Percentiles rank a stretch among this genome's conserved stretches.
Evolutionary conservation across 2,113 vertebrate genomes (phyloP).

Genomic region (Catharus bicknelli): DNA sequence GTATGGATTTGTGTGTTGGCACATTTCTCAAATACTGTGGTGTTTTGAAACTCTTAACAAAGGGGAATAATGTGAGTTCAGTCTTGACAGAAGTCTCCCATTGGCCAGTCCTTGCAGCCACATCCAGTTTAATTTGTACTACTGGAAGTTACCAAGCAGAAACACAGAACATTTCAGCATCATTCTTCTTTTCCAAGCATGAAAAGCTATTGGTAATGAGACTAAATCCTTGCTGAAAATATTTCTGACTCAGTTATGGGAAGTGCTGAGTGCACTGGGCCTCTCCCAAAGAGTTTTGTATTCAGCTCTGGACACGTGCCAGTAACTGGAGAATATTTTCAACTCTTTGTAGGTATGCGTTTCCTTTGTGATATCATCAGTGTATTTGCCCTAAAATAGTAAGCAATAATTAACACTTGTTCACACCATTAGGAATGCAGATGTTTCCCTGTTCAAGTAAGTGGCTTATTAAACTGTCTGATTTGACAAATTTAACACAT

Average conservation of each 20-base stretch:
- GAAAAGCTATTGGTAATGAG: not conserved
- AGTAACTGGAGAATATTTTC: constrained; percentile 45
- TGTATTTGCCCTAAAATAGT: constrained; percentile 55
- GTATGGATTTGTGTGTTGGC: not conserved
- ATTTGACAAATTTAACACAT: not conserved
- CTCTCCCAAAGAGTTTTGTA: constrained; percentile 40
- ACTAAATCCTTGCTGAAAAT: not conserved
- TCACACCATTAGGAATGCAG: constrained; percentile 54
- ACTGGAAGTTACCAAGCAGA: not conserved
- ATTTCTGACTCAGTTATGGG: not conserved
- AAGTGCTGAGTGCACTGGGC: constrained; percentile 16
- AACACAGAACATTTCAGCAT: not conserved
- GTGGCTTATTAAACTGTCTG: constrained; percentile 31
- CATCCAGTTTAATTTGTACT: not conserved
- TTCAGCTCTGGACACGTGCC: constrained; percentile 16
- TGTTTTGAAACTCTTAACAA: constrained; percentile 4
- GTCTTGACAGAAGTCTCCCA: not conserved
- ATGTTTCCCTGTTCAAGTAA: constrained; percentile 38
- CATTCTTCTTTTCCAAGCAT: not conserved
- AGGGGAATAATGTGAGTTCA: not conserved
- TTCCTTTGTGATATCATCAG: constrained; percentile 68
- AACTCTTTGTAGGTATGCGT: constrained; percentile 46
- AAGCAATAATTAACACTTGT: constrained; percentile 60
- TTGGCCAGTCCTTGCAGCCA: not conserved
- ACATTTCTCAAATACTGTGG: not conserved